Evolutionary conservation across 1,140 invertebrate genomes (phyloP).

Genomic region (Ruditapes philippinarum): DNA sequence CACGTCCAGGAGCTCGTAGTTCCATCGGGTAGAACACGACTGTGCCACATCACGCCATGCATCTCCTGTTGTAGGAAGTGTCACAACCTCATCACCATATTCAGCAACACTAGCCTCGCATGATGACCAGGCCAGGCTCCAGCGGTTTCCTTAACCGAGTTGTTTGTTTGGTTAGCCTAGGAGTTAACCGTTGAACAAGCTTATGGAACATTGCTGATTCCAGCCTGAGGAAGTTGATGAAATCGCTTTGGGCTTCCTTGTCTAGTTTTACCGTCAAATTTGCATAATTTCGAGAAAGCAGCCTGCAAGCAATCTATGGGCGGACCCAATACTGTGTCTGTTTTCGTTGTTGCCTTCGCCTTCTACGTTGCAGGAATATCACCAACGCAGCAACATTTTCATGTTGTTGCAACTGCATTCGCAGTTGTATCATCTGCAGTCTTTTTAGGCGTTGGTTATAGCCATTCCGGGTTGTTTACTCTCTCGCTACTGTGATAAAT

Average conservation of each 20-base stretch:
- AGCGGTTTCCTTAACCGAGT: no score
- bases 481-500: no score
- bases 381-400: no score
- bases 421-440: no score
- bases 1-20: constrained; percentile 1
- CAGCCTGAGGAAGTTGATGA: constrained; percentile 32
- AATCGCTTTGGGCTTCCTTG: background rate
- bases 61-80: no score
- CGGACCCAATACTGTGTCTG: constrained; percentile 34
- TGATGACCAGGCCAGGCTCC: constrained; percentile 76
- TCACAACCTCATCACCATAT: constrained; percentile 28
- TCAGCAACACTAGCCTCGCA: constrained; percentile 50
- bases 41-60: background rate
- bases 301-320: constrained; percentile 3
- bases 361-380: background rate
- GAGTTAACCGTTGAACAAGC: background rate
- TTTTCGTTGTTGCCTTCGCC: background rate
- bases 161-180: background rate
- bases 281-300: constrained; percentile 32
- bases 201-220: constrained; percentile 13
- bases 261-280: constrained; percentile 38
- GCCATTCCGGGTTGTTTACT: background rate
- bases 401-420: no score
- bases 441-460: background rate
- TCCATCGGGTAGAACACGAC: constrained; percentile 50